Evolutionary conservation across 2,888 invertebrate genomes (phyloP), one percentile per base, ranked within the genome.

Genomic region (Tinea pellionella): DNA sequence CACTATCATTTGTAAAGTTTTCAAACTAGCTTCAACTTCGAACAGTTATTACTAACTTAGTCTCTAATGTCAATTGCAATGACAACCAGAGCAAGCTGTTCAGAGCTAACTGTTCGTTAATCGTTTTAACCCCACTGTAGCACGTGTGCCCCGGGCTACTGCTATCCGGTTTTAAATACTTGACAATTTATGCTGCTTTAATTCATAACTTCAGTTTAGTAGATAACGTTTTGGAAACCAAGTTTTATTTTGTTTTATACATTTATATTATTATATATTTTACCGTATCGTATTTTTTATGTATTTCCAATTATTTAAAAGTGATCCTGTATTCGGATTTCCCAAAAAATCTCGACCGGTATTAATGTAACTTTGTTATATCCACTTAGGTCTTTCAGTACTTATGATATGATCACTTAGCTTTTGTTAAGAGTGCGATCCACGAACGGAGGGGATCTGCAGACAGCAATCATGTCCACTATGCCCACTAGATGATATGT

Each of bases 21-120:
- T 57, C 13, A 32, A 57, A 30, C 53, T 53, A 13, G 15, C 32
- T 57, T 32, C n/a, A 57, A 57, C 57, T 57, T 57, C 15, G 32
- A 57, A 57, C 57, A 32, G 57, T 57, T 57, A 57, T 57, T 57
- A 57, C 57, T 32, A 57, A 53, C 53, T 53, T 53, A 53, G 61
- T 64, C 63, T 60, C 63, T 73, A 73, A 77, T 74, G 76, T 73
- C 75, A 73, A 75, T 77, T 74, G 75, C 68, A 77, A 73, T 74
- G 76, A 73, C 74, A 75, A 69, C 68, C 65, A 68, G 65, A 65
- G 24, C 67, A 66, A 65, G 69, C 66, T 67, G 69, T 58, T 57
- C 53, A 3, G 13, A 66, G 69, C 69, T 76, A 74, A 77, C 66
- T 69, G 73, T 65, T 66, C 65, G 67, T 66, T 72, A 72, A 75